Base-by-base conservation (phyloP, 2,797 vertebrate genomes). In the Falco biarmicus region DNA sequence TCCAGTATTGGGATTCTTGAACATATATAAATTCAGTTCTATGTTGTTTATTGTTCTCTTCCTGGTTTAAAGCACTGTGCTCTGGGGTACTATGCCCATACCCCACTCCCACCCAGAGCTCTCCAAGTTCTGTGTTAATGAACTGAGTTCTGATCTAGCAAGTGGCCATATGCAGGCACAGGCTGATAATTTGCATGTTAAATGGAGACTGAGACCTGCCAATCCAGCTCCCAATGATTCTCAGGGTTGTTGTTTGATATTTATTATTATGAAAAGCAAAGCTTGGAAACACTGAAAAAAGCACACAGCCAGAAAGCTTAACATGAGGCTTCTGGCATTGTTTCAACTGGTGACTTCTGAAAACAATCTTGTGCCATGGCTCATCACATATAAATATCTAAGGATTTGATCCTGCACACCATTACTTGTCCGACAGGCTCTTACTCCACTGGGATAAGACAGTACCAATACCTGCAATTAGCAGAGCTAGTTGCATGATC, bases 341-440 rank as follows among this genome's bases (percentile, higher is more conserved):
- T 47, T 89, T 61, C 89, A 91, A 19, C 57, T n/a, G 71, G 63
- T 66, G 90, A 60, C 94, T 96, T 96, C 54, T 48, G 60, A 75
- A 95, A 91, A 59, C 64, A 82, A 50, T 37, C n/a, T 48, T 10
- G 77, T 77, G 82, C 74, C 60, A 18, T 2, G 63, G 70, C 50
- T 63, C 47, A 74, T 56, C 61, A 70, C 51, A n/a, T 9, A 17
- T 3, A 68, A 79, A 53, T 4, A 57, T 14, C 16, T 50, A 29
- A 73, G 57, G 80, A 84, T 48, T 17, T 82, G 66, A 68, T 57
- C 56, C 65, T 53, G 61, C 59, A 45, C 56, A 31, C 16, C 1
- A 3, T 15, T 12, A 28, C 54, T 69, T 41, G 84, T 34, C 56
- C 1, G 3, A 63, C 54, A 84, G 48, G 77, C 26, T 73, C 56